Evolutionary conservation across 2,888 invertebrate species (phyloP).

Genomic region (Lepidonotus clava): DNA sequence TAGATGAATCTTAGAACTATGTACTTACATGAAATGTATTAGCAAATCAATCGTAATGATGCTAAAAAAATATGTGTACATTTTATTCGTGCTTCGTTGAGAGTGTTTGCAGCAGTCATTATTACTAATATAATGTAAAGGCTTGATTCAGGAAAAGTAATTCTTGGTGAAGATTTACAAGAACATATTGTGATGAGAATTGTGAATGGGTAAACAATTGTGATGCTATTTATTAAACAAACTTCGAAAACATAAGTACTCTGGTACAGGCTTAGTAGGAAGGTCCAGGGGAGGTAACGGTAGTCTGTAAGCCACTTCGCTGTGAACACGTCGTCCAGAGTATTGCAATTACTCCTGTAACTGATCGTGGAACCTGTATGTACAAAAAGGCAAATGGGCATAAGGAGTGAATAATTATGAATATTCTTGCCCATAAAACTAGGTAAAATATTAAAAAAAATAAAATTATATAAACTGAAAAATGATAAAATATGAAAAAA

Average conservation of each 20-base stretch:
- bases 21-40: background rate
- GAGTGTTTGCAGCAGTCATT: background rate
- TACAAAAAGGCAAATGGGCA: background rate
- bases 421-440: background rate
- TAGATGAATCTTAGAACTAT: background rate
- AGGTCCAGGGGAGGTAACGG: no score
- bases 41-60: background rate
- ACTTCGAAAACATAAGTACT: background rate
- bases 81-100: background rate
- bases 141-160: constrained; percentile 13
- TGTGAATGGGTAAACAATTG: constrained; percentile 51
- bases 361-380: background rate
- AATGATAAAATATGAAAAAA: background rate
- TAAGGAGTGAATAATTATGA: background rate
- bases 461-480: background rate
- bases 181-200: constrained; percentile 25
- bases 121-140: no score
- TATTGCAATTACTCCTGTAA: background rate
- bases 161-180: constrained; percentile 10
- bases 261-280: background rate
- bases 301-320: no score
- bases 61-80: background rate
- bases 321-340: background rate
- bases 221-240: constrained; percentile 42
- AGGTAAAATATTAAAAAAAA: background rate